Evolutionary conservation across 2,113 vertebrate species (phyloP).

Genomic region (Empidonax alnorum): DNA sequence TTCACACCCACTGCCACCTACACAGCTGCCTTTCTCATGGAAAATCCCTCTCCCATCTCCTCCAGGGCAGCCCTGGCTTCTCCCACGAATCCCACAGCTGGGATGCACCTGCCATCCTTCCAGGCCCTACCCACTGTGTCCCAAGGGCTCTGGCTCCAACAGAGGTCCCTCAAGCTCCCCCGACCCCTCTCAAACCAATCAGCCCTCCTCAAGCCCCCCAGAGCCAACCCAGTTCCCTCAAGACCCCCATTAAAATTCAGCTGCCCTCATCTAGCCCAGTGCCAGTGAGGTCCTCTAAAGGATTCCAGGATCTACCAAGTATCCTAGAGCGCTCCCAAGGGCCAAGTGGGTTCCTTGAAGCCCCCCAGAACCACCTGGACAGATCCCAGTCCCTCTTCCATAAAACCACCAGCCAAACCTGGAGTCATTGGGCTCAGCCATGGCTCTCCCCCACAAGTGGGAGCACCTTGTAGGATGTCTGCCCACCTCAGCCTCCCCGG

Average conservation of each 20-base stretch:
- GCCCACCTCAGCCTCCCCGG: accelerated
- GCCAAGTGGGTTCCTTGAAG: not conserved
- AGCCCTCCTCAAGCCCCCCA: not conserved
- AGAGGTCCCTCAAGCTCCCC: not conserved
- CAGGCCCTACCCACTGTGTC: not conserved
- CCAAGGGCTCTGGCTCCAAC: not conserved
- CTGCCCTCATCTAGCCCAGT: no score
- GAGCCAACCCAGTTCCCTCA: not conserved
- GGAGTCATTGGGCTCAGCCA: not conserved
- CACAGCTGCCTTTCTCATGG: accelerated
- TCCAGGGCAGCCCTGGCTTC: not conserved
- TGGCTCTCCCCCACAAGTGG: accelerated
- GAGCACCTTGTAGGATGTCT: accelerated
- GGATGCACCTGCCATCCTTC: not conserved
- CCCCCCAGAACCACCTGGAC: not conserved
- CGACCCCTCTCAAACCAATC: not conserved
- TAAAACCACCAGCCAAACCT: no score
- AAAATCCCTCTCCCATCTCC: not conserved
- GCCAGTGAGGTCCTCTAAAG: not conserved
- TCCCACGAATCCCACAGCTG: not conserved
- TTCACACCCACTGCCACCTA: not conserved
- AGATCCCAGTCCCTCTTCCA: not conserved
- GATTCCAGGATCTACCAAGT: not conserved
- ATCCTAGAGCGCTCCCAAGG: not conserved
- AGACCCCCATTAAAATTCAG: not conserved